Conservation (phyloP, 2,797 vertebrate genomes). For the Zalophus californianus region DNA sequence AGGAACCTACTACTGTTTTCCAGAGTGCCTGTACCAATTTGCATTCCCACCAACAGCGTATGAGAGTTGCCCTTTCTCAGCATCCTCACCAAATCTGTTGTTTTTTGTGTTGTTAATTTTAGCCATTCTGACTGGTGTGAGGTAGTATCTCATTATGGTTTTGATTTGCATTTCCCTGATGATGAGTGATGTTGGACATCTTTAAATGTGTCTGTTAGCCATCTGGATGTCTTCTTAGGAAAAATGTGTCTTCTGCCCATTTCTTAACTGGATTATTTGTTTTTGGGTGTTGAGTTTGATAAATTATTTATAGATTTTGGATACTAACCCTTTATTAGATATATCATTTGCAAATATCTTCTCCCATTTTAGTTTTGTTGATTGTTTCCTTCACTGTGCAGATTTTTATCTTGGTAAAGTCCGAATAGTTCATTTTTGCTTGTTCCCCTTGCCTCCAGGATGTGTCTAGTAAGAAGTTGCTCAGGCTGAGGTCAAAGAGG, state of each 20-base stretch:
- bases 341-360: neutral
- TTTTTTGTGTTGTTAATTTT: neutral
- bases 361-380: neutral
- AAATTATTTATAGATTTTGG: neutral
- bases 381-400: neutral
- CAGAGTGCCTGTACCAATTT: neutral
- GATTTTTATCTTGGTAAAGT: neutral
- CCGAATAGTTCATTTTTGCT: neutral
- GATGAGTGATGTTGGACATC: neutral
- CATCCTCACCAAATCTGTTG: neutral
- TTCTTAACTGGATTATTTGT: neutral
- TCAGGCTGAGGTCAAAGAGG: neutral
- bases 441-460: neutral
- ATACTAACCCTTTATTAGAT: neutral
- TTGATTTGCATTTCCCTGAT: neutral
- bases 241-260: neutral
- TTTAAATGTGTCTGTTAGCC: neutral
- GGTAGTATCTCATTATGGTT: neutral
- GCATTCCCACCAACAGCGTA: neutral
- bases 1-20: neutral
- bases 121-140: neutral
- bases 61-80: neutral
- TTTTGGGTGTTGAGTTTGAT: neutral
- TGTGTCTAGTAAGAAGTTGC: neutral
- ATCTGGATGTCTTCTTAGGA: neutral